Conservation (phyloP, 2,797 vertebrate genomes). For the Discoglossus pictus region DNA sequence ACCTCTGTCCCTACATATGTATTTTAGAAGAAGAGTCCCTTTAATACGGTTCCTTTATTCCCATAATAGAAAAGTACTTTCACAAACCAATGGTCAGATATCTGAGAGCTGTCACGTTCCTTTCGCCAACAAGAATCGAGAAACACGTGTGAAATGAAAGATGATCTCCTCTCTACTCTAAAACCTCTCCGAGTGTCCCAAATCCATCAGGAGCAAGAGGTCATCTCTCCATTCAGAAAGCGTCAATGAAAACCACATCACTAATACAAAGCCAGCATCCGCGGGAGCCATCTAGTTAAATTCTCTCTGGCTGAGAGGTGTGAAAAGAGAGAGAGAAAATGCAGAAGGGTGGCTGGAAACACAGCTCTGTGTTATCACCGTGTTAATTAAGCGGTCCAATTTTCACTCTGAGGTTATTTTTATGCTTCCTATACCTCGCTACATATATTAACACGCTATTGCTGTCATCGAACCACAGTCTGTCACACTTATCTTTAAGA, state of each 20-base stretch:
- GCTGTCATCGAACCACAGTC: conserved; percentile 54
- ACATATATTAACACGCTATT: conserved; percentile 64
- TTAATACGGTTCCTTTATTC: too few relatives aligned
- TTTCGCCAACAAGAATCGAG: neutral
- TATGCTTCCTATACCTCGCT: conserved; percentile 64
- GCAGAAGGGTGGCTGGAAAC: conserved; percentile 60
- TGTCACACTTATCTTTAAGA: conserved; percentile 33
- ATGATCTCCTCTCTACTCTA: too few relatives aligned
- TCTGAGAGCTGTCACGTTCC: neutral
- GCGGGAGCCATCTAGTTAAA: conserved; percentile 33
- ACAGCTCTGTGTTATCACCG: conserved; percentile 57
- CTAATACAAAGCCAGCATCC: conserved; percentile 4
- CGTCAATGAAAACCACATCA: neutral
- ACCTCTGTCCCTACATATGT: too few relatives aligned
- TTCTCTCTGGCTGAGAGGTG: conserved; percentile 53
- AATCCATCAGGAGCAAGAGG: neutral
- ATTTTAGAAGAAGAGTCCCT: too few relatives aligned
- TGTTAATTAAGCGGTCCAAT: conserved; percentile 64
- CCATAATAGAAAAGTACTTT: too few relatives aligned
- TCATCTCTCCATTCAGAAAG: neutral
- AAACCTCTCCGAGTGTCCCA: neutral
- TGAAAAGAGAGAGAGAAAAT: conserved; percentile 51
- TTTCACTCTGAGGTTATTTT: conserved; percentile 67
- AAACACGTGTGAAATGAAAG: too few relatives aligned
- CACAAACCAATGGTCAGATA: too few relatives aligned